phyloP scores from a whole-genome alignment of 2,113 vertebrate genomes.

The Pedetes capensis region DNA sequence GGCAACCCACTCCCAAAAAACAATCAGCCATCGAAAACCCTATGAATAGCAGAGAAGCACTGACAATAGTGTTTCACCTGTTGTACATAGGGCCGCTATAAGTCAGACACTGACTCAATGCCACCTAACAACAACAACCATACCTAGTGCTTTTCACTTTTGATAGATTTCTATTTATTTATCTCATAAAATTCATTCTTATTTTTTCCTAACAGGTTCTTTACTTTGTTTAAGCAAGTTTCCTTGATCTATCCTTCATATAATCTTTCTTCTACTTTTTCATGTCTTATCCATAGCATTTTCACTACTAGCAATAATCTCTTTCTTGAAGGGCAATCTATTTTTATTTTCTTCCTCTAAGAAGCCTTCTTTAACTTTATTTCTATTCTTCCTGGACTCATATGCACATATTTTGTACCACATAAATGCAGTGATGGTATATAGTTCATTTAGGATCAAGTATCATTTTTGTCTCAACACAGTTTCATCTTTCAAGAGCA shows the following conservation, averaged over 20 bases:
- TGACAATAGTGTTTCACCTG: no score
- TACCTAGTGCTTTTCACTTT: background rate
- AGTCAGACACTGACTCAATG: no score
- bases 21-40: no score
- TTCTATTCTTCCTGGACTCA: background rate
- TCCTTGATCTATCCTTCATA: background rate
- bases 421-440: background rate
- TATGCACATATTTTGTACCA: background rate
- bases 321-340: background rate
- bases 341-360: background rate
- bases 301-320: background rate
- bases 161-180: background rate
- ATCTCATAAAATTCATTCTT: background rate
- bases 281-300: background rate
- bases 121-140: no score
- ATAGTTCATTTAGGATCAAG: background rate
- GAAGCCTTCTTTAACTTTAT: background rate
- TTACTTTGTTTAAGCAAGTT: background rate
- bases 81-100: no score
- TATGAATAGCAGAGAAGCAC: no score
- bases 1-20: no score
- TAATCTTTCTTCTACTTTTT: background rate
- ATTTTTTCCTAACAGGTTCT: background rate
- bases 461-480: background rate
- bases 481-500: background rate